Evolutionary conservation across 2,888 invertebrate genomes (phyloP), one percentile per base, ranked within the genome.

Genomic region (Sphaeridia pumilis): DNA sequence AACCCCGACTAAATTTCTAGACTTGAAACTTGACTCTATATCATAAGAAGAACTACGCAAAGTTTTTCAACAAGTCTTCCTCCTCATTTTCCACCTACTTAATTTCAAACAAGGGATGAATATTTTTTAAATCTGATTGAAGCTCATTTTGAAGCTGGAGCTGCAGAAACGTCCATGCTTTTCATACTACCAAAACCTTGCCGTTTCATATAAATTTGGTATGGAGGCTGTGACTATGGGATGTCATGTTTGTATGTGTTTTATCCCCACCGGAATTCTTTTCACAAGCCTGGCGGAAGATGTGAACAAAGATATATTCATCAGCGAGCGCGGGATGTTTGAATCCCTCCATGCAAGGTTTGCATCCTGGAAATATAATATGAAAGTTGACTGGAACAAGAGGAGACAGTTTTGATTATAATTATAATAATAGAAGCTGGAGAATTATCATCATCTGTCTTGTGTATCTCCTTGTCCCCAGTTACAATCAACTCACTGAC

Each of bases 401-500:
- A 17, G 5, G 38, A 38, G 38, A 38, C 38, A 38, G 38, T 17
- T 38, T 7, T 38, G 38, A 38, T 38, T 38, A 38, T 38, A 38
- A 38, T 38, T 38, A 38, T 38, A 38, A 38, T 38, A 38, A 38
- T 38, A 38, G 38, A 38, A 20, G 12, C 12, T 20, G 17, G 38
- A 38, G 12, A 5, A 17, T 14, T 44, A 50, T 49, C 44, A 50
- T 50, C 50, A 50, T 50, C 50, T 44, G 49, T 50, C 44, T 49
- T 17, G 47, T 21, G 47, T 22, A 4, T 25, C n/a, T n/a, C n/a
- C n/a, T n/a, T n/a, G 10, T 14, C 14, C 31, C 14, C 12, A 50
- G 50, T n/a, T n/a, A 50, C 50, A 50, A 50, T 50, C 20, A 31
- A 34, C 50, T 43, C 34, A 49, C 25, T 43, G 43, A 43, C 50